phyloP scores from a whole-genome alignment of 2,113 vertebrate species.

The Seriola aureovittata region DNA sequence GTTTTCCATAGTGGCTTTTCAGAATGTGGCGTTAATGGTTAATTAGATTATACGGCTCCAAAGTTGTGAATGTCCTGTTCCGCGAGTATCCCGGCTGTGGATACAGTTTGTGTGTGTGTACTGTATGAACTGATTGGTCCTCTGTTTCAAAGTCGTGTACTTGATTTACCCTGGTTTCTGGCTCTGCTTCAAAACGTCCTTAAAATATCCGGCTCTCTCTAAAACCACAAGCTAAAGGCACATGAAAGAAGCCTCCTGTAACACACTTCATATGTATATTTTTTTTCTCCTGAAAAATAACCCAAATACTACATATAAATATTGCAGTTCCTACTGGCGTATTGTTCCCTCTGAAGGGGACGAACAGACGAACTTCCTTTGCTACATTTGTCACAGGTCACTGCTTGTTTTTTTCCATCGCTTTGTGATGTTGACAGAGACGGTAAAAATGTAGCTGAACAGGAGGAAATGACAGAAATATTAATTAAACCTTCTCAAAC shows the following conservation, averaged over 20 bases:
- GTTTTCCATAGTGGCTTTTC: slow-evolving; percentile 22
- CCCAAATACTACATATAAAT: slow-evolving; percentile 25
- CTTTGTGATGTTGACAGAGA: slow-evolving; percentile 33
- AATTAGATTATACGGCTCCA: not conserved
- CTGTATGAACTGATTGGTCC: slow-evolving; percentile 38
- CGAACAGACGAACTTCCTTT: slow-evolving; percentile 41
- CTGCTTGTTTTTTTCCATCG: slow-evolving; percentile 30
- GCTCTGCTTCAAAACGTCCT: slow-evolving; percentile 46
- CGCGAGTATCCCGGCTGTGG: not conserved
- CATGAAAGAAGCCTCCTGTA: slow-evolving; percentile 68
- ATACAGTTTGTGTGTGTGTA: slow-evolving; percentile 5
- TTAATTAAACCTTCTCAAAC: slow-evolving; percentile 27
- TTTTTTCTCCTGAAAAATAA: slow-evolving; percentile 26
- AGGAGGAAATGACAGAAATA: slow-evolving; percentile 26
- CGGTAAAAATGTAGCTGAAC: slow-evolving; percentile 31
- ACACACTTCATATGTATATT: slow-evolving; percentile 10
- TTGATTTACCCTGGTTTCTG: slow-evolving; percentile 31
- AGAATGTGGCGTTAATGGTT: slow-evolving; percentile 17
- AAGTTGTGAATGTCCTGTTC: slow-evolving; percentile 1
- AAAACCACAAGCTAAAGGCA: slow-evolving; percentile 74
- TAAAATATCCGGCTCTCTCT: not conserved
- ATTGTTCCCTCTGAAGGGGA: slow-evolving; percentile 21
- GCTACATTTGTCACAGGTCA: slow-evolving; percentile 75
- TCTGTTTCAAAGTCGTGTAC: slow-evolving; percentile 30
- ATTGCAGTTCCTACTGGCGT: slow-evolving; percentile 38